These are phyloP conservation scores for Crypturellus undulatus DNA, from an alignment of 2,113 vertebrate genomes.

Conservation along the genomic window DNA sequence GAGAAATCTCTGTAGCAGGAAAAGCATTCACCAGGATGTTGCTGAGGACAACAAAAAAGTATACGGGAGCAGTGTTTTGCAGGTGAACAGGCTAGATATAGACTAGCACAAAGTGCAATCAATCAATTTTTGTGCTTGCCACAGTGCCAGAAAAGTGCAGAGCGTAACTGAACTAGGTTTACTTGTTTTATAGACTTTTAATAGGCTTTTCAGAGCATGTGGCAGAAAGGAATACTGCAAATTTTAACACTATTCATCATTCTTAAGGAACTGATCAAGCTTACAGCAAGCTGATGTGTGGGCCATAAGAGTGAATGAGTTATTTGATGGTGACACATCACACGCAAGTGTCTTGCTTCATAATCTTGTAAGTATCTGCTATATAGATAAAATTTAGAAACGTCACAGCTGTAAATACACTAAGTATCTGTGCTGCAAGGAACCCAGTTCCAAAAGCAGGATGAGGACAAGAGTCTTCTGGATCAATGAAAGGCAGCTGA, in stretches of 20 bases:
- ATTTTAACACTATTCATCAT: conserved; percentile 49
- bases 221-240: not conserved
- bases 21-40: not conserved
- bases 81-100: conserved; percentile 30
- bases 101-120: conserved; percentile 32
- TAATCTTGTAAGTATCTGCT: conserved; percentile 27
- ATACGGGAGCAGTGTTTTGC: conserved; percentile 27
- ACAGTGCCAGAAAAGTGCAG: not conserved
- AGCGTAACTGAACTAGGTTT: conserved; percentile 14
- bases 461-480: not conserved
- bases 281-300: not conserved
- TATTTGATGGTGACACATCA: not conserved
- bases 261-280: conserved; percentile 52
- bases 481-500: not conserved
- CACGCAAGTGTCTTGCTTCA: not conserved
- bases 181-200: conserved; percentile 40
- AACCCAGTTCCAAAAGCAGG: not conserved
- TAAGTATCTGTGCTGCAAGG: not conserved
- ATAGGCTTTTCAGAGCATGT: conserved; percentile 23
- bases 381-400: not conserved
- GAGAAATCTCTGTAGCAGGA: conserved; percentile 15
- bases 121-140: conserved; percentile 55
- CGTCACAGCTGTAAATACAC: not conserved
- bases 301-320: not conserved
- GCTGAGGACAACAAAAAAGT: conserved; percentile 58